Percentiles rank a stretch among this genome's conserved stretches.
phyloP scores from a whole-genome alignment of 2,888 invertebrate species.

The Beris morrisii region DNA sequence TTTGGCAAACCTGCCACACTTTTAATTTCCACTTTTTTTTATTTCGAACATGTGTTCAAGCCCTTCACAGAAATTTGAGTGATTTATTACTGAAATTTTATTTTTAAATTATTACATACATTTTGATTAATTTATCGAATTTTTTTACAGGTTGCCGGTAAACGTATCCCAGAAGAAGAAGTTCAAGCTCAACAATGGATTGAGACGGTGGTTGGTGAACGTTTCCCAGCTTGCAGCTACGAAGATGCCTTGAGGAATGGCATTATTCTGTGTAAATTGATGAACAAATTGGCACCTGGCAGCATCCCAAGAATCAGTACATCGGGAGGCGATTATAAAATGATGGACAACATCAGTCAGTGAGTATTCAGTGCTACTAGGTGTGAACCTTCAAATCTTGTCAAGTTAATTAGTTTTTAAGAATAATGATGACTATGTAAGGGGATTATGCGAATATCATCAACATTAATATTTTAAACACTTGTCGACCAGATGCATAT shows the following conservation, averaged over 20 bases:
- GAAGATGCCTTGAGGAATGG: slow-evolving; percentile 83
- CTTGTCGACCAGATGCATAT: too few species aligned
- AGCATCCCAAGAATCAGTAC: slow-evolving; percentile 81
- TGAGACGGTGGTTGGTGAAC: slow-evolving; percentile 76
- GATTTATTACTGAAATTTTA: neutral
- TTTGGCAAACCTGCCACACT: too few species aligned
- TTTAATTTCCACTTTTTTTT: neutral
- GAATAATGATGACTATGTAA: too few species aligned
- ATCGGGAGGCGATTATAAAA: slow-evolving; percentile 87
- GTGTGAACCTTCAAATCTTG: too few species aligned
- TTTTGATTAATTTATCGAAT: slow-evolving; percentile 6
- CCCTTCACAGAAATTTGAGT: neutral
- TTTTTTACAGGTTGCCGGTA: slow-evolving; percentile 72
- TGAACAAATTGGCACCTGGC: slow-evolving; percentile 86
- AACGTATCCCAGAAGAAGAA: slow-evolving; percentile 78
- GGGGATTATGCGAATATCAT: too few species aligned
- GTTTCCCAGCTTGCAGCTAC: slow-evolving; percentile 68
- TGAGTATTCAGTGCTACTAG: slow-evolving; percentile 58
- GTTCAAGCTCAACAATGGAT: slow-evolving; percentile 84
- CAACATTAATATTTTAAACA: too few species aligned
- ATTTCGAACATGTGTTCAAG: neutral
- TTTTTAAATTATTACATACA: neutral
- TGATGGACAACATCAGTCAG: slow-evolving; percentile 95
- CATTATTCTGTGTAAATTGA: slow-evolving; percentile 82
- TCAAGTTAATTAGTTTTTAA: too few species aligned